Percentiles rank a stretch among this genome's conserved stretches.
These are phyloP conservation scores for Rousettus leschenaultii DNA, from an alignment of 2,113 vertebrate genomes.

Conservation along the genomic window DNA sequence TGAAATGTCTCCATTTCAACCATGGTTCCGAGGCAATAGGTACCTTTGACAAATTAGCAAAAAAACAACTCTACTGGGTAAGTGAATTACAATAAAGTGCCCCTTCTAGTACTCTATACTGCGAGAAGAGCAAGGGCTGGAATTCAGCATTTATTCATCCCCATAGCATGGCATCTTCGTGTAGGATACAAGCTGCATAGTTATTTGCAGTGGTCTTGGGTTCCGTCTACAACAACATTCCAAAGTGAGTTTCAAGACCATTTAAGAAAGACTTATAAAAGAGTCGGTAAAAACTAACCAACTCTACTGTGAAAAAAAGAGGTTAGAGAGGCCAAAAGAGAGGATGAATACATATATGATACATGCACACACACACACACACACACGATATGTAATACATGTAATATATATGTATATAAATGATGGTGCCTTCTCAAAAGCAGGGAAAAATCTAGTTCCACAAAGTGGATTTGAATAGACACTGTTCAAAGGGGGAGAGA, in stretches of 20 bases:
- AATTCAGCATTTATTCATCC: not conserved
- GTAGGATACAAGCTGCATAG: not conserved
- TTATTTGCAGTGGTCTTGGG: not conserved
- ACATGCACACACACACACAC: too few relatives aligned
- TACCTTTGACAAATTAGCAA: not conserved
- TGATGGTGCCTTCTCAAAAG: not conserved
- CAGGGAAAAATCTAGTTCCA: not conserved
- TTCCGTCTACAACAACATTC: not conserved
- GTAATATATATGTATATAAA: not conserved
- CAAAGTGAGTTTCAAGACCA: not conserved
- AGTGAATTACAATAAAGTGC: not conserved
- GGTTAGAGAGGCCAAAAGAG: not conserved
- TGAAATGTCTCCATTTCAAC: not conserved
- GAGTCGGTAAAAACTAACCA: not conserved
- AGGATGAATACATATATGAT: not conserved
- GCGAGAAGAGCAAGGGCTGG: not conserved
- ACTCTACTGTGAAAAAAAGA: not conserved
- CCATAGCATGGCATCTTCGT: not conserved
- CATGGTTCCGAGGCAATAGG: not conserved
- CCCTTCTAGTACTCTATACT: not conserved
- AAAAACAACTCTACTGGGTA: not conserved
- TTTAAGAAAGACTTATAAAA: not conserved
- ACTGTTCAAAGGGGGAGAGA: not conserved
- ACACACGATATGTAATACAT: too few relatives aligned
- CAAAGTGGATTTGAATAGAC: not conserved